Base-by-base conservation (phyloP, 2,797 vertebrate genomes). In the Gadopsis marmoratus region DNA sequence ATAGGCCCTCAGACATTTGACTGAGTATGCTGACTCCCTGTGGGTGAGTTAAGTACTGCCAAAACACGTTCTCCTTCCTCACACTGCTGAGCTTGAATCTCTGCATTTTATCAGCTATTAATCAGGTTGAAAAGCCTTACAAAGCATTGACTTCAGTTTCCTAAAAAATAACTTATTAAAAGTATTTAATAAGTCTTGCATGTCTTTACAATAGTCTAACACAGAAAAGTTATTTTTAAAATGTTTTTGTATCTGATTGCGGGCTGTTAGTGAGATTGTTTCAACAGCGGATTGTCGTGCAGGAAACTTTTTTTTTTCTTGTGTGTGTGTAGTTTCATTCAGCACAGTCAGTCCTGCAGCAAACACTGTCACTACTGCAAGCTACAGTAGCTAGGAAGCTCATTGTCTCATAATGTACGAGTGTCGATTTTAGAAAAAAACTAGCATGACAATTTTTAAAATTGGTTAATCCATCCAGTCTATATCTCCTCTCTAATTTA, bases 11-110 rank as follows among this genome's bases (percentile, higher is more conserved):
- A 9, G 56, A 74, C 55, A 78, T 82, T 81, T 81, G 13, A 62
- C 29, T 72, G 83, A 74, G 50, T 31, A 56, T 75, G 68, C 81
- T 90, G 88, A 90, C 92, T 81, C 90, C 90, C 56, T 82, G 92
- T 93, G 94, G 91, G 0, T 33, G 70, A 70, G 13, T 60, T 29
- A 6, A 39, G 73, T 80, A 83, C 69, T 88, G 72, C 62, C 53
- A 59, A 80, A 81, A 73, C 65, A 63, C 35, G 56, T 10, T 23
- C 47, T 43, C 0, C 8, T 10, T 35, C 7, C 4, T 74, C 19
- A 12, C 12, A 19, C 7, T 19, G 3, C 61, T 37, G 23, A 39
- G 51, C n/a, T 51, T 73, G 7, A 56, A 6, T 11, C 33, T 8
- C 33, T 8, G 45, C 0, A 7, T 45, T 60, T 66, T 80, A 67